phyloP scores from a whole-genome alignment of 2,888 invertebrate species.

The Erebia epiphron region DNA sequence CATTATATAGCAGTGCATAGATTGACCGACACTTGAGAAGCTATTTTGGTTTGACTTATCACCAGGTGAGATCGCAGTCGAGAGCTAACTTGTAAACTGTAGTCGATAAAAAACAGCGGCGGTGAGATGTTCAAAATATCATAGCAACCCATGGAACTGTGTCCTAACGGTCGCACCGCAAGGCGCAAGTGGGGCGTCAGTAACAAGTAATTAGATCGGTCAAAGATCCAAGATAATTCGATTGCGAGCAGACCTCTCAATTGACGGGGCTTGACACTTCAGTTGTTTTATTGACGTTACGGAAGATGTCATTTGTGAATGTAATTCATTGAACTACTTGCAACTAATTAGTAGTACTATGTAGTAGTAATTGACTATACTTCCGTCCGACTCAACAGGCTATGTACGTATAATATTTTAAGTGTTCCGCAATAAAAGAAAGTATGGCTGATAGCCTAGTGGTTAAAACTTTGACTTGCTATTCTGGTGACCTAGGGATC shows the following conservation, averaged over 20 bases:
- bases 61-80: too few species aligned
- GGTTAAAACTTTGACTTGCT: too few species aligned
- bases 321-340: neutral
- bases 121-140: too few species aligned
- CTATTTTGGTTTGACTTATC: too few species aligned
- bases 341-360: too few species aligned
- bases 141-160: neutral
- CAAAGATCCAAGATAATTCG: constrained; percentile 35
- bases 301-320: constrained; percentile 2
- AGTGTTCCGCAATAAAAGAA: neutral
- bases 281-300: constrained; percentile 4
- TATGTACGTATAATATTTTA: neutral
- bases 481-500: too few species aligned
- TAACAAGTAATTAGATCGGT: constrained; percentile 29
- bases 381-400: neutral
- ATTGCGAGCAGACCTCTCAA: constrained; percentile 33
- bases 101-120: too few species aligned
- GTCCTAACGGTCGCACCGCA: neutral
- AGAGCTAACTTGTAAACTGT: too few species aligned
- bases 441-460: too few species aligned
- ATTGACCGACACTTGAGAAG: too few species aligned
- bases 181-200: constrained; percentile 13
- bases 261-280: constrained; percentile 22
- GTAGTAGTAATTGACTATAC: neutral
- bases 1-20: too few species aligned